phyloP scores from a whole-genome alignment of 2,888 invertebrate genomes.

The Tetranychus truncatus region DNA sequence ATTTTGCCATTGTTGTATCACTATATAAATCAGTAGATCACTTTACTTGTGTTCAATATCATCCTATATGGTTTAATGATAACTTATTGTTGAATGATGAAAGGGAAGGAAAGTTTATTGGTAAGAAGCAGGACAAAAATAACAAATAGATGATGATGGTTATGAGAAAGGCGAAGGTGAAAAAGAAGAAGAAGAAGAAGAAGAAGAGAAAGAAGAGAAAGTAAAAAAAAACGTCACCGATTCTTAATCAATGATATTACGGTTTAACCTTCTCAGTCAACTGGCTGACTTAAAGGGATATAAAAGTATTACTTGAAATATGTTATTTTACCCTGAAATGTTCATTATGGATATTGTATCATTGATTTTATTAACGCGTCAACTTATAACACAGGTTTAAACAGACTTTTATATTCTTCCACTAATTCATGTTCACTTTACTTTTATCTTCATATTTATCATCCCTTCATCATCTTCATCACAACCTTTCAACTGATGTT shows the following conservation, averaged over 20 bases:
- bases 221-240: neutral
- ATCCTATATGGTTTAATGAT: neutral
- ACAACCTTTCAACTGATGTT: neutral
- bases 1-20: neutral
- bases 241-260: neutral
- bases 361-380: neutral
- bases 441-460: neutral
- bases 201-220: neutral
- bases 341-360: neutral
- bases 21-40: neutral
- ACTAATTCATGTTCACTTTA: neutral
- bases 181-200: neutral
- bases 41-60: neutral
- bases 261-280: neutral
- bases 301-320: neutral
- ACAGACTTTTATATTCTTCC: neutral
- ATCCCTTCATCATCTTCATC: neutral
- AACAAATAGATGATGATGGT: neutral
- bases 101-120: neutral
- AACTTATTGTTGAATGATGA: neutral
- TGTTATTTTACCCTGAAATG: neutral
- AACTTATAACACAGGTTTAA: neutral
- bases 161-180: neutral
- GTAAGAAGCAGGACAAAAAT: neutral
- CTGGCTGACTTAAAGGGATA: neutral